These are phyloP conservation scores for Phrynocephalus forsythii DNA, from an alignment of 2,797 vertebrate genomes.

Conservation along the genomic window DNA sequence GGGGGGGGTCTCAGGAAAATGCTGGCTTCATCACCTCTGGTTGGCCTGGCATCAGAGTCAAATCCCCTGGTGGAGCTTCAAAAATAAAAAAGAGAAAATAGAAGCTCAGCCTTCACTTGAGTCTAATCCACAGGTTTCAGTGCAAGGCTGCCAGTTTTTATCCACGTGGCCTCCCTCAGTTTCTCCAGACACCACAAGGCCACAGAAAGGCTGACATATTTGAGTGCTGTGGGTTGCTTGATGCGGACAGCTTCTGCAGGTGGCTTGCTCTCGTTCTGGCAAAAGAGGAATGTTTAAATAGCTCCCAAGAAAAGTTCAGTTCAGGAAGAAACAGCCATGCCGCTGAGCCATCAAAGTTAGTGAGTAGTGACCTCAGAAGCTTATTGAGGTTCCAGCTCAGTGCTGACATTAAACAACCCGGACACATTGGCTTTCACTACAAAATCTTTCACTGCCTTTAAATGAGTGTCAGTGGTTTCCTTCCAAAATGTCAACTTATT, in stretches of 20 bases:
- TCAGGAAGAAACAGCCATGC: conserved; percentile 2
- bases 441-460: neutral
- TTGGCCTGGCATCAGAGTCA: neutral
- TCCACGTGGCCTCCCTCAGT: neutral
- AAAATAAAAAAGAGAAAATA: neutral
- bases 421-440: neutral
- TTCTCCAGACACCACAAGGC: conserved; percentile 10
- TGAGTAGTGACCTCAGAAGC: neutral
- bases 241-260: conserved; percentile 27
- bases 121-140: neutral
- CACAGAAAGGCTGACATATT: conserved; percentile 7
- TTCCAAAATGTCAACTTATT: neutral
- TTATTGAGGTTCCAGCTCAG: neutral
- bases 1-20: conserved; percentile 12
- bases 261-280: conserved; percentile 1
- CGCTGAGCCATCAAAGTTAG: conserved; percentile 5
- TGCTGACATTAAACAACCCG: conserved; percentile 5
- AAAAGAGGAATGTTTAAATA: conserved; percentile 11
- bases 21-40: conserved; percentile 15
- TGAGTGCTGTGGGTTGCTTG: conserved; percentile 15
- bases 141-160: neutral
- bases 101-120: neutral
- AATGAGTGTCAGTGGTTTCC: neutral
- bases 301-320: neutral
- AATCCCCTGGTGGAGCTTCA: neutral